Percentiles rank a stretch among this genome's conserved stretches.
Evolutionary conservation across 2,113 vertebrate genomes (phyloP).

Genomic region (Sinocyclocheilus anshuiensis): DNA sequence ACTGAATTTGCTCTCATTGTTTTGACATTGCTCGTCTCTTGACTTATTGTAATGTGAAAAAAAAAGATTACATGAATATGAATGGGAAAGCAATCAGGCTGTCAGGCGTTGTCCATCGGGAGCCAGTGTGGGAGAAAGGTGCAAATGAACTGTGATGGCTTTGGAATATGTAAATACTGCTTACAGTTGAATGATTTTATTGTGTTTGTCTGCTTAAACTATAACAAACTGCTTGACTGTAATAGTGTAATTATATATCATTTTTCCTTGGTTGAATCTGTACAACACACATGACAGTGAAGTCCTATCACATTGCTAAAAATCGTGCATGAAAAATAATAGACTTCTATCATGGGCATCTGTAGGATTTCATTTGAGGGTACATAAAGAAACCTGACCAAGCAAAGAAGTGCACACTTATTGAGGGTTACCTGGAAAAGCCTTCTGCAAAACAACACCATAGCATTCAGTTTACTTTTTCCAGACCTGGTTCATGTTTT

Average conservation of each 20-base stretch:
- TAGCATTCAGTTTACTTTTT: neutral
- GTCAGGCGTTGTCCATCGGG: constrained; percentile 50
- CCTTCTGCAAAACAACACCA: neutral
- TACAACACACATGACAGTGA: neutral
- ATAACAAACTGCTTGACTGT: constrained; percentile 38
- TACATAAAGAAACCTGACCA: neutral
- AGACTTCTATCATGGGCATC: neutral
- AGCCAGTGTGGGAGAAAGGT: constrained; percentile 44
- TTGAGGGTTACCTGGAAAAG: neutral
- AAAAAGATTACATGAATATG: constrained; percentile 56
- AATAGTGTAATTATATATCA: neutral
- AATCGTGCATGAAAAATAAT: neutral
- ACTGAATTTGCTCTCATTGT: constrained; percentile 14
- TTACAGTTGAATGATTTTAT: constrained; percentile 44
- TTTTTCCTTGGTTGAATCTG: neutral
- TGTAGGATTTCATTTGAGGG: neutral
- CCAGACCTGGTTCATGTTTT: neutral
- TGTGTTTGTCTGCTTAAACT: constrained; percentile 53
- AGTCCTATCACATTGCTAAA: neutral
- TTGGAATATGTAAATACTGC: constrained; percentile 53
- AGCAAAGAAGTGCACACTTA: neutral
- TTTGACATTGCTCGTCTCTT: constrained; percentile 31
- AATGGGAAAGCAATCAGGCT: constrained; percentile 53
- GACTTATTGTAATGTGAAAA: constrained; percentile 48
- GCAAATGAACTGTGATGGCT: constrained; percentile 57